phyloP scores from a whole-genome alignment of 2,113 vertebrate genomes.

The Melanostigma gelatinosum region DNA sequence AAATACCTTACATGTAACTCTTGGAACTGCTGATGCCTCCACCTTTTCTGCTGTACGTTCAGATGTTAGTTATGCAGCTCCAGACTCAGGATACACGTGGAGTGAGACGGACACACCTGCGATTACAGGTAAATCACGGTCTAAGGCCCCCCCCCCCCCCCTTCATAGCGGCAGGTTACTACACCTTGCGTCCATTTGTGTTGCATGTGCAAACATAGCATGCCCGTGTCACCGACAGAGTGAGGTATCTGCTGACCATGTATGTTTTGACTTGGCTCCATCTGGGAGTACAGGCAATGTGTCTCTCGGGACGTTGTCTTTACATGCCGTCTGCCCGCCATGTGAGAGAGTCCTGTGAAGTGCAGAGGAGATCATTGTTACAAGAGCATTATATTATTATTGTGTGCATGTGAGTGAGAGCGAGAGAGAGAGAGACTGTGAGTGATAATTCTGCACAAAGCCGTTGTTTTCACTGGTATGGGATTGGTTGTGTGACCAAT shows the following conservation, averaged over 20 bases:
- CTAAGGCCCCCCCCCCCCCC: slow-evolving; percentile 4
- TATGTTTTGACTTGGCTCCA: slow-evolving; percentile 44
- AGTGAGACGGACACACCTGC: slow-evolving; percentile 70
- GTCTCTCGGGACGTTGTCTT: slow-evolving; percentile 51
- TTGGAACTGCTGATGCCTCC: slow-evolving; percentile 53
- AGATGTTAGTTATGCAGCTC: slow-evolving; percentile 78
- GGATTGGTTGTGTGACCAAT: slow-evolving; percentile 66
- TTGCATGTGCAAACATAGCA: slow-evolving; percentile 63
- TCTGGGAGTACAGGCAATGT: slow-evolving; percentile 42
- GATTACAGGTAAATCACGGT: slow-evolving; percentile 75
- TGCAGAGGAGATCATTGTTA: background rate
- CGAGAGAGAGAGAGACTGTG: slow-evolving; percentile 26
- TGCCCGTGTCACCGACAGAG: slow-evolving; percentile 40
- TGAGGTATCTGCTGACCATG: slow-evolving; percentile 49
- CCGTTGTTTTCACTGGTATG: slow-evolving; percentile 67
- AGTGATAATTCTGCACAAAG: slow-evolving; percentile 52
- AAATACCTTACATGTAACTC: slow-evolving; percentile 1
- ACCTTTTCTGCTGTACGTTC: slow-evolving; percentile 72
- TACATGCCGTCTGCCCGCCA: slow-evolving; percentile 63
- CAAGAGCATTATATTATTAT: background rate
- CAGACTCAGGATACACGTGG: slow-evolving; percentile 82
- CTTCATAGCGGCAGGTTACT: background rate
- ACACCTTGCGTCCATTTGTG: slow-evolving; percentile 13
- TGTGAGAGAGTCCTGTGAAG: slow-evolving; percentile 45
- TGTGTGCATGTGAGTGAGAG: slow-evolving; percentile 49